These are phyloP conservation scores for Drosophila pachea DNA, from an alignment of 1,140 invertebrate species.

Conservation along the genomic window DNA sequence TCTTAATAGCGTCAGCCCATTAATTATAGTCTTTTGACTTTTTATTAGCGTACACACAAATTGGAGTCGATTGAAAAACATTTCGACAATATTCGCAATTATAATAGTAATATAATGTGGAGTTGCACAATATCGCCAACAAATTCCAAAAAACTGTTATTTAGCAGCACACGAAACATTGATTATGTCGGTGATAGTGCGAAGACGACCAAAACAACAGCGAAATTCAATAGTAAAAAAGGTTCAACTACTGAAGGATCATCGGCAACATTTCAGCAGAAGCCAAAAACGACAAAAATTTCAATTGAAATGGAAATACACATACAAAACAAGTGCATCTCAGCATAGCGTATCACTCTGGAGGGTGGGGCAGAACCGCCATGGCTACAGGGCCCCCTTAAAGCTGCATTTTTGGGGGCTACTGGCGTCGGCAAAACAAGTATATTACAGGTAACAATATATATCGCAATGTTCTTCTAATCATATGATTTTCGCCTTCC, in stretches of 20 bases:
- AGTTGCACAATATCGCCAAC: conserved; percentile 78
- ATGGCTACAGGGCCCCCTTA: conserved; percentile 84
- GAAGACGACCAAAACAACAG: conserved; percentile 52
- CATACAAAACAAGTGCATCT: conserved; percentile 79
- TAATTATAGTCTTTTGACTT: too few relatives aligned
- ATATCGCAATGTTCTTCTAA: background rate
- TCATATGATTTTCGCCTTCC: background rate
- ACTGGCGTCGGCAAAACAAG: conserved; percentile 89
- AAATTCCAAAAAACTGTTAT: conserved; percentile 78
- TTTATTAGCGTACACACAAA: conserved; percentile 45
- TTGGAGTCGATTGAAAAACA: conserved; percentile 68
- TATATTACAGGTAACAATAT: conserved; percentile 85
- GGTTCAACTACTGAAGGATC: conserved; percentile 34
- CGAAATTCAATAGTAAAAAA: conserved; percentile 55
- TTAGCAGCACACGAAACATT: conserved; percentile 76
- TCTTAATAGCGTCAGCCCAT: too few relatives aligned
- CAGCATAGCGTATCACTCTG: conserved; percentile 80
- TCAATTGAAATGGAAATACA: conserved; percentile 79
- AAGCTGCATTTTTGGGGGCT: conserved; percentile 88
- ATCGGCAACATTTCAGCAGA: conserved; percentile 42
- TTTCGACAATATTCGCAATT: conserved; percentile 66
- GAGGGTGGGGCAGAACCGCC: conserved; percentile 79
- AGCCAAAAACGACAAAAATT: conserved; percentile 66
- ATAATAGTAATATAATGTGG: conserved; percentile 78
- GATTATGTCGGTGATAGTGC: conserved; percentile 79